Evolutionary conservation across 2,113 vertebrate genomes (phyloP).

Genomic region (Pituophis catenifer): DNA sequence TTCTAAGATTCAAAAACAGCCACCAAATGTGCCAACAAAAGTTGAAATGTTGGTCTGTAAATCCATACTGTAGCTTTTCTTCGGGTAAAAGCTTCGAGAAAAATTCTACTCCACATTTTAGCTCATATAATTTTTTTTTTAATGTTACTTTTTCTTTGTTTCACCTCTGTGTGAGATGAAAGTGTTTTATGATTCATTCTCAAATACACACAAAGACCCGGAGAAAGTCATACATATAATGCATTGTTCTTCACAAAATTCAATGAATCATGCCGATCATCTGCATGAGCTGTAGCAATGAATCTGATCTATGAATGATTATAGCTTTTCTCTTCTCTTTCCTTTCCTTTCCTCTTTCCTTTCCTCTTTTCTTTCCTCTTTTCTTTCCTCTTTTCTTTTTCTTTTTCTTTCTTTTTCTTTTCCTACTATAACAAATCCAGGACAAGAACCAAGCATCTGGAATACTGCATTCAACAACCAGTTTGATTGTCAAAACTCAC

Average conservation of each 20-base stretch:
- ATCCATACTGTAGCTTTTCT: background rate
- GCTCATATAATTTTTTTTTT: background rate
- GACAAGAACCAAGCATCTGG: background rate
- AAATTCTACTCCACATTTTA: background rate
- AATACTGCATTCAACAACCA: background rate
- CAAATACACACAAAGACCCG: background rate
- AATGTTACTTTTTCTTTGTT: background rate
- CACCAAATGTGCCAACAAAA: background rate
- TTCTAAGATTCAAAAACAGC: background rate
- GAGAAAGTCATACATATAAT: background rate
- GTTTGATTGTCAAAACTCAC: background rate
- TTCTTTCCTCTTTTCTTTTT: too few relatives aligned
- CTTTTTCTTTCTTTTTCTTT: background rate
- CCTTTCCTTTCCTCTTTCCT: background rate
- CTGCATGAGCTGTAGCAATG: background rate
- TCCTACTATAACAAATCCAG: background rate
- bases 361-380: too few relatives aligned
- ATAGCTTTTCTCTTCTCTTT: background rate
- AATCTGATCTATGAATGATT: background rate
- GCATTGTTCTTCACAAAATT: background rate
- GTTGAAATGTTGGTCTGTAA: background rate
- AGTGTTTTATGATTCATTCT: background rate
- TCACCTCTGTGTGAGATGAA: background rate
- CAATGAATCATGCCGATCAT: background rate
- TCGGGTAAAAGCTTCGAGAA: background rate